These are phyloP conservation scores for Nesogale talazaci DNA, from an alignment of 2,113 vertebrate species.

Conservation along the genomic window DNA sequence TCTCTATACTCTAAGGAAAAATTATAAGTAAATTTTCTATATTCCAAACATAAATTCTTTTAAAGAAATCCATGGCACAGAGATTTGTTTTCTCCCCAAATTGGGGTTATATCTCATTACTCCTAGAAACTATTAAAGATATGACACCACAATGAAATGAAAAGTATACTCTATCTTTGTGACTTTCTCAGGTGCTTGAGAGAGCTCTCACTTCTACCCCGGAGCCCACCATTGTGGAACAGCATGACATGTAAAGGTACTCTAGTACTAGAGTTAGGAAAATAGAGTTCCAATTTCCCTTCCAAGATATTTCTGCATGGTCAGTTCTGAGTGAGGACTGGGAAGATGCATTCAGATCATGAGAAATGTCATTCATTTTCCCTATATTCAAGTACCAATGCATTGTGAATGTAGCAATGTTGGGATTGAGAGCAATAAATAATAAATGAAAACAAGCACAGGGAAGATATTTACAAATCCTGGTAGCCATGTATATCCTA, in stretches of 20 bases:
- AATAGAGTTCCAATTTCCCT: no score
- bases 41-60: neutral
- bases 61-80: neutral
- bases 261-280: neutral
- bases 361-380: neutral
- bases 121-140: neutral
- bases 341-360: neutral
- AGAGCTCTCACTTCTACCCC: neutral
- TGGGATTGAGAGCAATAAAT: neutral
- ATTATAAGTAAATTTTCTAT: neutral
- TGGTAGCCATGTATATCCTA: neutral
- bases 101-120: neutral
- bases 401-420: neutral
- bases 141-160: neutral
- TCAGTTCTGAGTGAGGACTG: neutral
- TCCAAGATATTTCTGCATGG: no score
- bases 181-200: neutral
- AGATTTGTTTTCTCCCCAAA: neutral
- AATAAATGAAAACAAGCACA: neutral
- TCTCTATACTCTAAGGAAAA: conserved; percentile 22
- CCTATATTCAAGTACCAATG: neutral
- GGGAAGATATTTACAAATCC: neutral
- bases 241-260: neutral
- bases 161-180: neutral
- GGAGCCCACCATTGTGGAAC: neutral